Base-by-base conservation (phyloP, 2,113 vertebrate genomes). In the Hylia prasina region DNA sequence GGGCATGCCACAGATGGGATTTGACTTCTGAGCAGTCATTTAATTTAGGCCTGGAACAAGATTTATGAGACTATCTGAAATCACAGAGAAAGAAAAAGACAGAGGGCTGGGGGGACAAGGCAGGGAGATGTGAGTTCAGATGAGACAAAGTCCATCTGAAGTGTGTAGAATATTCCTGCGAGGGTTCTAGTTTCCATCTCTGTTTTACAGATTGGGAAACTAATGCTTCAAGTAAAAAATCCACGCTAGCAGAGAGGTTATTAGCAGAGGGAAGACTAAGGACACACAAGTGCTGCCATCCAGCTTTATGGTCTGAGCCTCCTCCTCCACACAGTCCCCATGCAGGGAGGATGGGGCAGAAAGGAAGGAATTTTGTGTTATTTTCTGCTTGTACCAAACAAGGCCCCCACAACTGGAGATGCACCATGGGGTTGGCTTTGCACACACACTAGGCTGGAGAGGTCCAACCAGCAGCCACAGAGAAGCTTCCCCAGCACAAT, bases 1-100 rank as follows among this genome's bases (percentile, higher is more conserved):
- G 96, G 93, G 77, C 94, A 95, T 96, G 88, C 73, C 95, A 94
- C 95, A 97, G 91, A 89, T 91, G 91, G 95, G 94, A 94, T 96
- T 54, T 92, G 92, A 68, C 87, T 91, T 96, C 86, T 63, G 65
- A 94, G 87, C 84, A 96, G 65, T 71, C 58, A 42, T 93, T 96
- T 93, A 80, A 93, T 95, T 95, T 90, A 79, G 88, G 89, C 91
- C 95, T 93, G 84, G 93, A 97, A 94, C 53, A 70, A 83, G 54
- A 96, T 92, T 94, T 94, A 82, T 45, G 31, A 85, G 83, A 92
- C 35, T 53, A 53, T 85, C 57, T 96, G 75, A 94, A 96, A 95
- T 63, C 75, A 77, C 45, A 82, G 58, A 91, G 89, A 91, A 95
- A 87, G 64, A 57, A 87, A 83, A 90, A 75, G 69, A 80, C 28